Evolutionary conservation across 2,888 invertebrate species (phyloP), one percentile per base, ranked within the genome.

Genomic region (Pachydiplax longipennis): DNA sequence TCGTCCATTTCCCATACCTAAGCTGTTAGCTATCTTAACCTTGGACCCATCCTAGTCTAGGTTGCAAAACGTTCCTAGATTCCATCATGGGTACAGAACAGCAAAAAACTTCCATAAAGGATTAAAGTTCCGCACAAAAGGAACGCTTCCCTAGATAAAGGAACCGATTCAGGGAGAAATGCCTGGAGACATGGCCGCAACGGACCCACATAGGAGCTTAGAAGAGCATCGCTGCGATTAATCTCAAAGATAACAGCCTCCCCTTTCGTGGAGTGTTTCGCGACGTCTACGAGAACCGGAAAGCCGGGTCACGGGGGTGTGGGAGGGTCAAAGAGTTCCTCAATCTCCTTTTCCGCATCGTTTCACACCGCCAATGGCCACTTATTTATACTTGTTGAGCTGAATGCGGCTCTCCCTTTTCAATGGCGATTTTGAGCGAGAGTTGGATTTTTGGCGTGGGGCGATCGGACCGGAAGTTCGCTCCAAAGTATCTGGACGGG

Each of bases 311-410:
- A 48, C 22, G 82, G 44, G 73, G 31, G 65, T 22, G 65, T 22
- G 22, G 22, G 65, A 65, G 65, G 65, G 65, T 65, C 65, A 65
- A 65, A 61, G 25, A 25, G 25, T 22, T 22, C 12, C 65, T 6
- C 65, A 65, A 65, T 83, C 83, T 83, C 83, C 83, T 83, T 61
- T 87, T 87, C 87, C 87, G 61, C 87, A 58, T 87, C 61, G 87
- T 31, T 61, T 87, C 37, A 35, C 87, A 37, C 37, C 37, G 13
- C 87, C 87, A 87, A 87, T 61, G 65, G 35, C 58, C 87, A 87
- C 87, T 87, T 87, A 87, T 87, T 87, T 87, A 87, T 87, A 87
- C 87, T 87, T 87, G 87, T 87, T 87, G 87, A 87, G 61, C 87
- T n/a, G 61, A 35, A 58, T 35, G 83, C 31, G 83, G 83, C 58